These are phyloP conservation scores for Chloromyia formosa DNA, from an alignment of 2,888 invertebrate species.

Conservation along the genomic window DNA sequence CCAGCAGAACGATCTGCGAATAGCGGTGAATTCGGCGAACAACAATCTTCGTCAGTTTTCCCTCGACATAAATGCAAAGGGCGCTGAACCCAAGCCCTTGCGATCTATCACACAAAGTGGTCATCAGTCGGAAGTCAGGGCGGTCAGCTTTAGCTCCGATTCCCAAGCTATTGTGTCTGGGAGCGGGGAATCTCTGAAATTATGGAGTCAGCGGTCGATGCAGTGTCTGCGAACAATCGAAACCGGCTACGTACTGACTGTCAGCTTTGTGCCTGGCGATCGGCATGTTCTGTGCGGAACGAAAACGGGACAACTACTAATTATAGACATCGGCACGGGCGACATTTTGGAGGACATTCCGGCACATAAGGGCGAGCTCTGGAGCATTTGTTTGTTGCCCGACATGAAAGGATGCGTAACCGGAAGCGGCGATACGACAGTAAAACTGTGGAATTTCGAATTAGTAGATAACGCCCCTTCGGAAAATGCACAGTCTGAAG, in stretches of 20 bases:
- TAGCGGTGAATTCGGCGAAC: conserved; percentile 73
- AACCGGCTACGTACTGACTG: conserved; percentile 74
- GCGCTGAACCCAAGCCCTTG: conserved; percentile 68
- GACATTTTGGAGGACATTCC: conserved; percentile 81
- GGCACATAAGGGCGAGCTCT: conserved; percentile 84
- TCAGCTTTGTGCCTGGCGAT: conserved; percentile 87
- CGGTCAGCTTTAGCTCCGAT: conserved; percentile 90
- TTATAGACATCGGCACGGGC: conserved; percentile 86
- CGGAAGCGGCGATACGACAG: conserved; percentile 88
- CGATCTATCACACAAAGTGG: conserved; percentile 78
- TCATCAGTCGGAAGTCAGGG: conserved; percentile 89
- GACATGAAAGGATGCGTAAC: conserved; percentile 86
- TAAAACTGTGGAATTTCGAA: conserved; percentile 95
- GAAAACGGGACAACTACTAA: conserved; percentile 81
- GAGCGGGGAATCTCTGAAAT: conserved; percentile 86
- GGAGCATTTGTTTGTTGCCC: conserved; percentile 80
- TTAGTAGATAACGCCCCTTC: conserved; percentile 68
- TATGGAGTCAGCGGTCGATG: conserved; percentile 85
- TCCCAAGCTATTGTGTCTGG: conserved; percentile 87
- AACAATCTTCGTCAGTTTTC: conserved; percentile 78
- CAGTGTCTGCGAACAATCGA: conserved; percentile 76
- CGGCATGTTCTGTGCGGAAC: conserved; percentile 88
- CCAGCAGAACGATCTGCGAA: conserved; percentile 74
- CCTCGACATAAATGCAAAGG: conserved; percentile 66
- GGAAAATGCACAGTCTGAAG: conserved; percentile 49